Evolutionary conservation across 2,888 invertebrate species (phyloP).

Genomic region (Lymantria monacha): DNA sequence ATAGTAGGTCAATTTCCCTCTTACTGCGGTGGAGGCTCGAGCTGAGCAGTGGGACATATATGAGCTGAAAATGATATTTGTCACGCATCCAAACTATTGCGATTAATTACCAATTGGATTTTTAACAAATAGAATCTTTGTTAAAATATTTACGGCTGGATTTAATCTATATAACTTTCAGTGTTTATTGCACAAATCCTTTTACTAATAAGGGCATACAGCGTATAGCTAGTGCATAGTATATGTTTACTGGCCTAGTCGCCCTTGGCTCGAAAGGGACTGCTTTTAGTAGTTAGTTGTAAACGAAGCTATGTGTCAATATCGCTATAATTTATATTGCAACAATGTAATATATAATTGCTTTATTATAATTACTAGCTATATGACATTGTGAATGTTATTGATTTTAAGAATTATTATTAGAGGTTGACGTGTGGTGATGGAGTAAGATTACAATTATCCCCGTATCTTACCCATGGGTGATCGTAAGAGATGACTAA

Average conservation of each 20-base stretch:
- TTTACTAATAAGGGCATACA: conserved; percentile 48
- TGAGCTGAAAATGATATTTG: too few species aligned
- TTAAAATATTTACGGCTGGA: conserved; percentile 15
- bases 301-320: conserved; percentile 7
- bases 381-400: too few species aligned
- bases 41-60: too few species aligned
- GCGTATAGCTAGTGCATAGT: conserved; percentile 22
- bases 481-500: too few species aligned
- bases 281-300: conserved; percentile 40
- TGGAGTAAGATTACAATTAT: too few species aligned
- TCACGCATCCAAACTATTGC: too few species aligned
- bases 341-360: neutral
- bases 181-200: conserved; percentile 48
- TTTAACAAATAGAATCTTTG: neutral
- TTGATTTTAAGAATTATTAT: too few species aligned
- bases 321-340: neutral
- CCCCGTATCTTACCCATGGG: too few species aligned
- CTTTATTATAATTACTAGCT: too few species aligned
- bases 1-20: too few species aligned
- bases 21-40: too few species aligned
- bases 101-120: neutral
- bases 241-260: conserved; percentile 46
- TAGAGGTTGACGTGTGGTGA: too few species aligned
- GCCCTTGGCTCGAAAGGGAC: conserved; percentile 50
- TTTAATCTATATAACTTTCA: conserved; percentile 29